A percentile compares a stretch with the other conserved stretches of the same genome.
phyloP scores from a whole-genome alignment of 2,888 invertebrate species.

The Tanytarsus gracilentus region DNA sequence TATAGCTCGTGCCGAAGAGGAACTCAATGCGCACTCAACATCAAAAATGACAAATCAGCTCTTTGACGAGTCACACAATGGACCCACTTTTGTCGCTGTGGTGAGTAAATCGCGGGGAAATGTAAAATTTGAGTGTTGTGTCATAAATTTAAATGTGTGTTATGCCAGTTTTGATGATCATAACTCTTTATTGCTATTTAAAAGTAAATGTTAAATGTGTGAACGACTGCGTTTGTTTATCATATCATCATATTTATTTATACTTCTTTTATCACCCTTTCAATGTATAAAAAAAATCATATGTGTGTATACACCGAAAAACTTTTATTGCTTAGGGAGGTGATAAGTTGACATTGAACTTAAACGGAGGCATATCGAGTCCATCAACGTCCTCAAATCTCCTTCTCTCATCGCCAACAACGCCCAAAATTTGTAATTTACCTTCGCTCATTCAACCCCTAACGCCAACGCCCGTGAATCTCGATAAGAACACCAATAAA shows the following conservation, averaged over 20 bases:
- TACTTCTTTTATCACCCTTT: conserved; percentile 24
- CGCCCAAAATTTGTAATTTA: conserved; percentile 40
- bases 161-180: conserved; percentile 2
- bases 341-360: conserved; percentile 58
- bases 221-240: conserved; percentile 20
- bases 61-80: conserved; percentile 47
- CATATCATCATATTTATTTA: conserved; percentile 22
- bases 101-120: conserved; percentile 54
- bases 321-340: conserved; percentile 48
- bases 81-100: conserved; percentile 65
- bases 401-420: conserved; percentile 31
- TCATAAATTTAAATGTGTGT: conserved; percentile 29
- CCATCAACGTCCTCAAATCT: conserved; percentile 30
- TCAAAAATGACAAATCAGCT: conserved; percentile 51
- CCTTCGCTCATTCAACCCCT: conserved; percentile 16
- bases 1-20: conserved; percentile 58
- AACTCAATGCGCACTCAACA: conserved; percentile 42
- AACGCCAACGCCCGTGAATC: conserved; percentile 39
- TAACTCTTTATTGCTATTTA: neutral
- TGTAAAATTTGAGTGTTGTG: conserved; percentile 16
- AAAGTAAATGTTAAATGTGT: conserved; percentile 4
- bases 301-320: conserved; percentile 34
- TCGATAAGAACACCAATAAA: conserved; percentile 26
- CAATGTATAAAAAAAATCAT: conserved; percentile 30
- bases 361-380: conserved; percentile 45